Conservation (phyloP, 2,888 invertebrate genomes). For the Gerris lacustris region DNA sequence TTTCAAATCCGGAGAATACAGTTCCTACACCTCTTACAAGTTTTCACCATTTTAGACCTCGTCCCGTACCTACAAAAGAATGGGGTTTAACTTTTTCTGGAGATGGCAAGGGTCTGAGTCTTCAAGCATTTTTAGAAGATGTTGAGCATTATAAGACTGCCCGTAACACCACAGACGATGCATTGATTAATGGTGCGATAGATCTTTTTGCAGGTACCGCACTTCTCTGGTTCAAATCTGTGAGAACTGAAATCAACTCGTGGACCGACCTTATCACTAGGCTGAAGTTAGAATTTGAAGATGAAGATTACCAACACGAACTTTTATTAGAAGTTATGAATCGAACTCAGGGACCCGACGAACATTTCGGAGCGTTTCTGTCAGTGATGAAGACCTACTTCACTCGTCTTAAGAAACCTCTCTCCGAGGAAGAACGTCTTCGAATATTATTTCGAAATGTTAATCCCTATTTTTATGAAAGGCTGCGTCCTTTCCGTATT, state of each 20-base stretch:
- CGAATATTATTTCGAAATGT: conserved; percentile 15
- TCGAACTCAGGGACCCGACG: conserved; percentile 29
- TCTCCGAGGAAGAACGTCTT: conserved; percentile 12
- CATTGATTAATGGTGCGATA: conserved; percentile 24
- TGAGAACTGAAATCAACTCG: neutral
- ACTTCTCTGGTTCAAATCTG: conserved; percentile 33
- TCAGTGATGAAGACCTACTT: conserved; percentile 28
- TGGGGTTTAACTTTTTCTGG: conserved; percentile 26
- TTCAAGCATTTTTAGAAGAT: conserved; percentile 25
- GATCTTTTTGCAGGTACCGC: conserved; percentile 29
- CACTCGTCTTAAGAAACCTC: conserved; percentile 20
- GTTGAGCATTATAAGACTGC: conserved; percentile 28
- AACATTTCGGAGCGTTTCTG: conserved; percentile 29
- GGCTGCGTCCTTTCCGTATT: neutral
- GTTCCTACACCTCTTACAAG: too few species aligned
- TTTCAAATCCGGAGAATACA: too few species aligned
- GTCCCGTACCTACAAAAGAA: conserved; percentile 7
- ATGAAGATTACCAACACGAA: conserved; percentile 27
- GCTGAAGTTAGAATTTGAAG: conserved; percentile 23
- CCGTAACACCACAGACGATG: conserved; percentile 19
- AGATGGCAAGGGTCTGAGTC: conserved; percentile 10
- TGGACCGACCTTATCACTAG: conserved; percentile 15
- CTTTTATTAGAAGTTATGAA: conserved; percentile 27
- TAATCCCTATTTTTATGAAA: conserved; percentile 13
- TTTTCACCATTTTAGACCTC: too few species aligned